phyloP scores from a whole-genome alignment of 2,888 invertebrate genomes.

The Xanthorhoe spadicearia region DNA sequence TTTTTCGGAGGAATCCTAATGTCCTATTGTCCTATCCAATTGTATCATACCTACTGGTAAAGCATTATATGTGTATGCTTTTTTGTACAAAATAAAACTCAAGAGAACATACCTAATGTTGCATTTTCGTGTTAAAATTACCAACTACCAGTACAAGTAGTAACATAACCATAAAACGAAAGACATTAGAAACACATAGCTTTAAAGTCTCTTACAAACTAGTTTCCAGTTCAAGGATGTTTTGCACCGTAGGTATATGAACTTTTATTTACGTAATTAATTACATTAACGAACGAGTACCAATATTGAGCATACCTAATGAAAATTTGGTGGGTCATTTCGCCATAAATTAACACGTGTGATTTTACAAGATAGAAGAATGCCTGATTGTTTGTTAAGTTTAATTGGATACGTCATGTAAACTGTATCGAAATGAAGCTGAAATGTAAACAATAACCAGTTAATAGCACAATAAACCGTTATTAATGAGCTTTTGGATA shows the following conservation, averaged over 20 bases:
- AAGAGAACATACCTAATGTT: no score
- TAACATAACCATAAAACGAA: no score
- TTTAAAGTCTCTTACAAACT: not conserved
- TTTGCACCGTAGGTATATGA: not conserved
- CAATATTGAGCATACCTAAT: not conserved
- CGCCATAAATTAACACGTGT: conserved; percentile 3
- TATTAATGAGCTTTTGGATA: not conserved
- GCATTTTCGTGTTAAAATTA: no score
- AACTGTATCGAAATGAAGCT: conserved; percentile 21
- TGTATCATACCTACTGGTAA: no score
- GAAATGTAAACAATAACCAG: conserved; percentile 14
- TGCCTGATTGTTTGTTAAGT: conserved; percentile 29
- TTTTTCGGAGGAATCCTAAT: no score
- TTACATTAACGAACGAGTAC: not conserved
- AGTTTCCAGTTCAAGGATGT: not conserved
- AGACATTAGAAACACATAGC: no score
- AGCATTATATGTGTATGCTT: no score
- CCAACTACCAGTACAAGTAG: no score
- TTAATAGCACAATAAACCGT: not conserved
- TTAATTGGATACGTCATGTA: conserved; percentile 36
- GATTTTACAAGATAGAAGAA: conserved; percentile 19
- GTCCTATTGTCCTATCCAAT: no score
- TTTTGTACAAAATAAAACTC: no score
- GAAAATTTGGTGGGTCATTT: conserved; percentile 5
- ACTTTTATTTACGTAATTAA: not conserved